Percentiles rank a stretch among this genome's conserved stretches.
Conservation (phyloP, 2,888 invertebrate genomes). For the Athripsodes cinereus region DNA sequence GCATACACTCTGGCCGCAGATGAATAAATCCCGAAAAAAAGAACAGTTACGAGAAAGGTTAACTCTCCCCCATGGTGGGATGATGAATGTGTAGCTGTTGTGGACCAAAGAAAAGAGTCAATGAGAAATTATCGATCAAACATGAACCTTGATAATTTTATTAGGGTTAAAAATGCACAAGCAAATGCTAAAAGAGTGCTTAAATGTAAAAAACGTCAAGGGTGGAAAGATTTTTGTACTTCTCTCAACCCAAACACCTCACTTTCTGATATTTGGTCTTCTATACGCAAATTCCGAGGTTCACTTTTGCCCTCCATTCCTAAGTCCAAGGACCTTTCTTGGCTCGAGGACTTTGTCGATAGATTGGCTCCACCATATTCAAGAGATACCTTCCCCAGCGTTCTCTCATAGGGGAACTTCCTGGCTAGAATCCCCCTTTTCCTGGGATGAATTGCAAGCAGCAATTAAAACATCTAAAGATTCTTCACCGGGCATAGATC, state of each 20-base stretch:
- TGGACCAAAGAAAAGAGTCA: not conserved
- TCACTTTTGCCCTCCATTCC: not conserved
- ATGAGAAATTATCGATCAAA: not conserved
- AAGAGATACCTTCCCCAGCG: not conserved
- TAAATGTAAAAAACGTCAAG: not conserved
- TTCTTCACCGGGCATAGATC: not conserved
- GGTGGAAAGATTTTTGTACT: not conserved
- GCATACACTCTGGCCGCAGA: not conserved
- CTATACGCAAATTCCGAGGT: not conserved
- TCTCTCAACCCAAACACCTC: not conserved
- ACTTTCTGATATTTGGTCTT: not conserved
- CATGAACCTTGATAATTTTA: not conserved
- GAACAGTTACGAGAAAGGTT: not conserved
- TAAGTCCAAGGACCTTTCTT: not conserved
- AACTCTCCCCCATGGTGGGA: not conserved
- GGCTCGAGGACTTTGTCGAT: not conserved
- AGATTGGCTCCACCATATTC: not conserved
- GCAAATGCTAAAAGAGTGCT: not conserved
- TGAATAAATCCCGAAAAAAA: not conserved
- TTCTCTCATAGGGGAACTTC: not conserved
- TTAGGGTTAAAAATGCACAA: not conserved
- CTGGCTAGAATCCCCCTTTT: not conserved
- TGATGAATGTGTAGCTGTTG: not conserved
- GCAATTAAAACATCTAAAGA: not conserved
- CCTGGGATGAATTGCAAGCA: not conserved